Evolutionary conservation across 2,888 invertebrate genomes (phyloP).

Genomic region (Volucella zonaria): DNA sequence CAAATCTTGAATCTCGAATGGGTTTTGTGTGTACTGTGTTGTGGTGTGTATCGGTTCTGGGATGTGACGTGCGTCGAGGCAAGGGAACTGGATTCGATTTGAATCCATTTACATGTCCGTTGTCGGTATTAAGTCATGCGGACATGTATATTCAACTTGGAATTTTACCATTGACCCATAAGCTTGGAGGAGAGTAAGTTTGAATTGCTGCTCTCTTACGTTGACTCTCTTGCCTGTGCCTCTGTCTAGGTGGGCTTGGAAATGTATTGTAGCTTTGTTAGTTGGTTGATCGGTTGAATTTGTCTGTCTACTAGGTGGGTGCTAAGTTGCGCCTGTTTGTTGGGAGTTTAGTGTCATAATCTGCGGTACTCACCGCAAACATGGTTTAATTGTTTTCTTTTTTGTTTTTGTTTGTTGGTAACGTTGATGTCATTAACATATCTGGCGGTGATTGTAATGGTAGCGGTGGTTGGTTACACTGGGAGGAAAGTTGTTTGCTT

Average conservation of each 20-base stretch:
- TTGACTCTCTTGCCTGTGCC: conserved; percentile 11
- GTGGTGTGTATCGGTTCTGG: background rate
- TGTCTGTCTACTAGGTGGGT: conserved; percentile 13
- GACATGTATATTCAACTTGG: conserved; percentile 34
- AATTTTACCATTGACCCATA: conserved; percentile 72
- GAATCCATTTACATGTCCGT: conserved; percentile 67
- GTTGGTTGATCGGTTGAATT: too few relatives aligned
- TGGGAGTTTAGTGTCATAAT: conserved; percentile 65
- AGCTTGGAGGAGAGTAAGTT: conserved; percentile 62
- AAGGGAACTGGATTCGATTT: conserved; percentile 62
- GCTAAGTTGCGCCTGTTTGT: conserved; percentile 39
- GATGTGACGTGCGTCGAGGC: conserved; percentile 36
- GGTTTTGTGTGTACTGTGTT: conserved; percentile 45
- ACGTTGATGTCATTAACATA: conserved; percentile 45
- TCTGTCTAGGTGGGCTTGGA: conserved; percentile 14
- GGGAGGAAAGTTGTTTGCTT: conserved; percentile 64
- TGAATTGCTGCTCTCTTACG: conserved; percentile 38
- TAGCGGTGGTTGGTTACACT: conserved; percentile 19
- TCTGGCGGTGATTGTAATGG: conserved; percentile 8
- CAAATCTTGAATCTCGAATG: conserved; percentile 25
- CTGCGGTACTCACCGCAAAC: conserved; percentile 44
- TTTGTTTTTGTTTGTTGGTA: conserved; percentile 9
- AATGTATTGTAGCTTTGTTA: too few relatives aligned
- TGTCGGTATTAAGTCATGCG: conserved; percentile 53
- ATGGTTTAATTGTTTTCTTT: conserved; percentile 48